phyloP scores from a whole-genome alignment of 1,140 invertebrate species.

The Formica selysi region DNA sequence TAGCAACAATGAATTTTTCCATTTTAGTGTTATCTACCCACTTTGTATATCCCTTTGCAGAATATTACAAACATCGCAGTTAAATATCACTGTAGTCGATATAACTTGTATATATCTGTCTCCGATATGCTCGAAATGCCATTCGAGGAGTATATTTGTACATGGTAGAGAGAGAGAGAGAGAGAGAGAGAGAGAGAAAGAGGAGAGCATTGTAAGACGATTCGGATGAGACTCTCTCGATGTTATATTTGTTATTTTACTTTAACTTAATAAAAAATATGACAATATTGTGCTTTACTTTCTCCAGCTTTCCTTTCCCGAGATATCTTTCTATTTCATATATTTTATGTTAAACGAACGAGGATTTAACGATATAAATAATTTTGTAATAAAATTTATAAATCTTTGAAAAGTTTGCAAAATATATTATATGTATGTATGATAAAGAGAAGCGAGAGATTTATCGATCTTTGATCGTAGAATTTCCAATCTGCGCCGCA shows the following conservation, averaged over 20 bases:
- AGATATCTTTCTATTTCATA: neutral
- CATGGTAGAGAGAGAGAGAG: neutral
- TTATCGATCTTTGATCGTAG: constrained; percentile 43
- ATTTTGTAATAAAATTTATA: neutral
- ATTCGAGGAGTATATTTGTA: constrained; percentile 33
- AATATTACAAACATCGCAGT: neutral
- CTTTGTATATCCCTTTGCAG: neutral
- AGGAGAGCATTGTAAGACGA: constrained; percentile 6
- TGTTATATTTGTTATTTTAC: constrained; percentile 55
- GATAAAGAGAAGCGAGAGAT: neutral
- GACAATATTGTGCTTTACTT: neutral
- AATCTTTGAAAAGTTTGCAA: neutral
- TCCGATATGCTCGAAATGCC: constrained; percentile 25
- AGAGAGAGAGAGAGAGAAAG: no score
- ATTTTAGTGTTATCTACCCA: neutral
- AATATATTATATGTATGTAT: neutral
- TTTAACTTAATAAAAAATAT: constrained; percentile 50
- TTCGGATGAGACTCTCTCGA: constrained; percentile 39
- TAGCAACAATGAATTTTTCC: neutral
- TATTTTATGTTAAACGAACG: neutral
- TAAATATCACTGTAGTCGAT: constrained; percentile 1
- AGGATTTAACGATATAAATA: no score
- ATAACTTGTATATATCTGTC: constrained; percentile 31
- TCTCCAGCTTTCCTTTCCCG: neutral
- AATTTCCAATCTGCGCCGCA: constrained; percentile 22